Evolutionary conservation across 2,888 invertebrate genomes (phyloP), one percentile per base, ranked within the genome.

Genomic region (Drosophila peninsularis): DNA sequence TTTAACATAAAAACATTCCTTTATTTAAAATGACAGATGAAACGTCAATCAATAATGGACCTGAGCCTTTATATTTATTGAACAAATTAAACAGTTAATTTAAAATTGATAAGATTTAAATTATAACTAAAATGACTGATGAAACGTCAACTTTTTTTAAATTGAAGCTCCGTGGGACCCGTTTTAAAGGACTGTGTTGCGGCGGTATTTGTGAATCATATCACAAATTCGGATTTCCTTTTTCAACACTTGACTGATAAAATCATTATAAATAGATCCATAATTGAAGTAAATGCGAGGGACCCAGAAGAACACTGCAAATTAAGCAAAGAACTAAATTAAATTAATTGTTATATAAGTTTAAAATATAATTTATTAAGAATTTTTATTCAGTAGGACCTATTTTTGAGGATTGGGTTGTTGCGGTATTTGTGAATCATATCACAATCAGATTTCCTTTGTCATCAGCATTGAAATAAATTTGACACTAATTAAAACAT

Each of bases 391-490:
- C 91, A 90, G 90, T 47, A 90, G 91, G 91, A 90, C 90, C 90
- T 86, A 89, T 89, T 82, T 83, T 82, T 79, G 78, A 83, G 88
- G 82, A 82, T 88, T 62, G 79, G 68, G 64, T 85, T 91, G 89
- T 89, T 91, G 90, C 91, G 90, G 83, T 77, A 75, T 69, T 71
- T 83, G 87, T 86, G 89, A 86, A 90, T 90, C 86, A 90, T 81
- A 55, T 56, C 84, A 90, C 89, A 84, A 50, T 85, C 84, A 88
- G 75, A 54, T 44, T 56, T 73, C 77, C 77, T 68, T 78, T 83
- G 54, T 87, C 90, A 89, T 90, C 88, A 88, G 45, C 44, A 44
- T 9, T 34, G 39, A 10, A 21, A 50, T 5, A 21, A 21, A 34
- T 4, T 4, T 0, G 2, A 21, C 1, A 13, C 34, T 3, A 36